Evolutionary conservation across 92 coral and sea anemone genomes (phyloP).

Genomic region (Ricordea florida): DNA sequence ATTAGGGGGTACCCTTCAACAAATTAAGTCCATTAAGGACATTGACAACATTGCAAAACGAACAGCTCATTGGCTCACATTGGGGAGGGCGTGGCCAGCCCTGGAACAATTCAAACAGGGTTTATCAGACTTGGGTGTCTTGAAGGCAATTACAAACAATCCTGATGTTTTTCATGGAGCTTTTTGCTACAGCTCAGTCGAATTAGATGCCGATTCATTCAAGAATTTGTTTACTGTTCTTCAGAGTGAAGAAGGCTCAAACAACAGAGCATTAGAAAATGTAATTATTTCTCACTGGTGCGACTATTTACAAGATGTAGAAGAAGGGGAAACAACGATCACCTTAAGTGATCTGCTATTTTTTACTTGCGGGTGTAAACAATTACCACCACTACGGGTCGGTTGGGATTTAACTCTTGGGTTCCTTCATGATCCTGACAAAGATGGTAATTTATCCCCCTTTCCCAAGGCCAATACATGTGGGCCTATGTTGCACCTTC

Average conservation of each 20-base stretch:
- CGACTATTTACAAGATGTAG: slow-evolving; percentile 40
- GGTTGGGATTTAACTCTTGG: slow-evolving; percentile 13
- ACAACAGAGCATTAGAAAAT: slow-evolving; percentile 53
- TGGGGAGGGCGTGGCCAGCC: slow-evolving; percentile 67
- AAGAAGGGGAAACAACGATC: slow-evolving; percentile 23
- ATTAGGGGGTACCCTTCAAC: slow-evolving; percentile 47
- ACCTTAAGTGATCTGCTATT: slow-evolving; percentile 30
- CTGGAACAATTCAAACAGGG: slow-evolving; percentile 70
- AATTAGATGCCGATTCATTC: slow-evolving; percentile 36
- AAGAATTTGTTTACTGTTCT: slow-evolving; percentile 1
- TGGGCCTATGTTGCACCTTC: not conserved
- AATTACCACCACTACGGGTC: slow-evolving; percentile 19
- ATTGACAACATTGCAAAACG: slow-evolving; percentile 47
- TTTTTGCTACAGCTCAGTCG: slow-evolving; percentile 49
- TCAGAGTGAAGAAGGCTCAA: slow-evolving; percentile 67
- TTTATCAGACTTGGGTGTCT: slow-evolving; percentile 54
- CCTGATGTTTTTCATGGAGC: slow-evolving; percentile 26
- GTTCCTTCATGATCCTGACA: slow-evolving; percentile 32
- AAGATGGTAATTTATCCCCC: not conserved
- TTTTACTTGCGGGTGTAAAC: slow-evolving; percentile 16
- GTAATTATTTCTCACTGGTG: slow-evolving; percentile 37
- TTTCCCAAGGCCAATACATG: slow-evolving; percentile 41
- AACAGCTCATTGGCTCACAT: slow-evolving; percentile 63
- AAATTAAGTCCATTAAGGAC: slow-evolving; percentile 39
- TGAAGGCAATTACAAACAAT: slow-evolving; percentile 51